phyloP scores from a whole-genome alignment of 2,888 invertebrate species.

The Cyclophora punctaria region DNA sequence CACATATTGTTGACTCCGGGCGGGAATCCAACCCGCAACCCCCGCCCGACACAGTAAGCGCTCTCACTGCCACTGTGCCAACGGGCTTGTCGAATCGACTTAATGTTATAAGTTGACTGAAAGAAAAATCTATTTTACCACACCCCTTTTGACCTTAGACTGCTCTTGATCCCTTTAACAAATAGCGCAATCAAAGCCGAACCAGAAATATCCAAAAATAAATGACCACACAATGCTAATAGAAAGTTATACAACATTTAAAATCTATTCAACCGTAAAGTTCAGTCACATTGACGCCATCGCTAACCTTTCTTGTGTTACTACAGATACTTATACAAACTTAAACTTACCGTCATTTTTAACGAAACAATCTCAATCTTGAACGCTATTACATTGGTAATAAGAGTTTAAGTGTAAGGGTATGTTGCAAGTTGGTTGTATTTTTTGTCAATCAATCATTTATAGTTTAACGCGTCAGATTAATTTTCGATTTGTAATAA shows the following conservation, averaged over 20 bases:
- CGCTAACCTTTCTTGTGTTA: constrained; percentile 41
- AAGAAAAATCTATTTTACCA: no score
- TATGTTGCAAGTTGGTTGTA: constrained; percentile 2
- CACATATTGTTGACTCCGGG: no score
- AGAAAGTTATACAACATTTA: constrained; percentile 15
- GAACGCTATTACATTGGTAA: constrained; percentile 19
- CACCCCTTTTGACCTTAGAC: no score
- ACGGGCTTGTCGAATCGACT: no score
- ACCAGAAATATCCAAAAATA: neutral
- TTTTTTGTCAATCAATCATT: constrained; percentile 51
- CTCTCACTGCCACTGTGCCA: no score
- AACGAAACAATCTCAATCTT: constrained; percentile 10
- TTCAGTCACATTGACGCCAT: constrained; percentile 45
- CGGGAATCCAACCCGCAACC: no score
- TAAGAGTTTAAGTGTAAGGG: constrained; percentile 9
- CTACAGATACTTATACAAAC: constrained; percentile 26
- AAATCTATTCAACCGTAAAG: constrained; percentile 50
- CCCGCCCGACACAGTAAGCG: no score
- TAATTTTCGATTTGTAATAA: constrained; percentile 47
- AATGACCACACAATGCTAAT: constrained; percentile 6
- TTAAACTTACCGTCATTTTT: constrained; percentile 7
- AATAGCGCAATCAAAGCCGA: no score
- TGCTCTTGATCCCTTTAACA: no score
- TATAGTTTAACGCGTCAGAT: constrained; percentile 55
- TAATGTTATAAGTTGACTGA: no score